Percentiles rank a stretch among this genome's conserved stretches.
Evolutionary conservation across 2,113 vertebrate species (phyloP).

Genomic region (Prinia subflava): DNA sequence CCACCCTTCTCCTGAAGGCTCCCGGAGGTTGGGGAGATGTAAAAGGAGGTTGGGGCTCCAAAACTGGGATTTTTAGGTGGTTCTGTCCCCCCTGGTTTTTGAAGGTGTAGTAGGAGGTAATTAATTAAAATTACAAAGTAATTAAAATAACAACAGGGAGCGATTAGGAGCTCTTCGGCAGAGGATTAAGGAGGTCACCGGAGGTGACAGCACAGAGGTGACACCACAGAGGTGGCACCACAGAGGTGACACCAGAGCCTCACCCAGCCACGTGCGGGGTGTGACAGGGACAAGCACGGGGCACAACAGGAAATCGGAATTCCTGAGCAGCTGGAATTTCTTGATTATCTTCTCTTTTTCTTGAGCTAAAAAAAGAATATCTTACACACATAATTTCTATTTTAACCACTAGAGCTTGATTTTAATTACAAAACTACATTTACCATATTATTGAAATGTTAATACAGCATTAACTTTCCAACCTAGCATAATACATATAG

Average conservation of each 20-base stretch:
- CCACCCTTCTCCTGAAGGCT: not conserved
- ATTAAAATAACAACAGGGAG: not conserved
- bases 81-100: too few species aligned
- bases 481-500: too few species aligned
- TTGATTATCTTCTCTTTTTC: too few species aligned
- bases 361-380: too few species aligned
- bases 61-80: not conserved
- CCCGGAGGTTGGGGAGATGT: not conserved
- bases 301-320: not conserved
- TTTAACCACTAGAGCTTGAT: too few species aligned
- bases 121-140: too few species aligned
- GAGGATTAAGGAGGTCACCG: not conserved
- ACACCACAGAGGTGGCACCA: too few species aligned
- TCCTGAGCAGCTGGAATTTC: not conserved
- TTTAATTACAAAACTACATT: too few species aligned
- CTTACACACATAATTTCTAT: too few species aligned
- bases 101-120: not conserved
- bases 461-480: too few species aligned
- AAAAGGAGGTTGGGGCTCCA: not conserved
- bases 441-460: too few species aligned
- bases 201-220: not conserved
- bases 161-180: not conserved
- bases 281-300: accelerated
- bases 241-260: not conserved
- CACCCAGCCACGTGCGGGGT: not conserved